Evolutionary conservation across 2,797 vertebrate species (phyloP), one percentile per base, ranked within the genome.

Genomic region (Tokudaia tokunoshimensis): DNA sequence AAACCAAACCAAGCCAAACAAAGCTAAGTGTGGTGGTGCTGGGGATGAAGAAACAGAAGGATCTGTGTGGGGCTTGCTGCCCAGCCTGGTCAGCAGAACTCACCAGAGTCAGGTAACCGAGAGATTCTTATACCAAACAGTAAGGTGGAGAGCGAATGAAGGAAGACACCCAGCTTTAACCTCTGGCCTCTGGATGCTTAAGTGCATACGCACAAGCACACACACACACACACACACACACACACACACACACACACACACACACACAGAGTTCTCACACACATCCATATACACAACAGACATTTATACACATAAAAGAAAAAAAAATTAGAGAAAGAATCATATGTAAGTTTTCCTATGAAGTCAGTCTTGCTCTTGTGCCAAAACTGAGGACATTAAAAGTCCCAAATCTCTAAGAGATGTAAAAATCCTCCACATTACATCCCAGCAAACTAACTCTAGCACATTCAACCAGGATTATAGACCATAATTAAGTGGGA

Each of bases 401-500:
- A 59, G 19, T 7, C 37, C 47, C 37, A 22, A 44, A 70, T 76
- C 47, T 92, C 34, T 80, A 76, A 80, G 1, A 92, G 15, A 74
- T 81, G 3, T 63, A 82, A 84, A 85, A 75, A 24, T 85, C 20
- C 44, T 74, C 47, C 63, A 84, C 44, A 65, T 50, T 31, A 59
- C 10, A 59, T 47, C 37, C 26, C 61, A 81, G 80, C 37, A 80
- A 92, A 74, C 24, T 47, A 59, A 74, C 52, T 59, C 31, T 14
- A 80, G 63, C 65, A 92, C 31, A 65, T 74, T 85, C 52, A 41
- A 89, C 79, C 24, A 92, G 74, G 57, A 57, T 92, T 74, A 37
- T 61, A 65, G 9, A 37, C 31, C 52, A 50, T n/a, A 55, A 52
- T 37, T 74, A 81, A 44, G 24, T 52, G 22, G 41, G 10, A 57